These are phyloP conservation scores for Epistrophella euchroma DNA, from an alignment of 2,888 invertebrate species.

Conservation along the genomic window DNA sequence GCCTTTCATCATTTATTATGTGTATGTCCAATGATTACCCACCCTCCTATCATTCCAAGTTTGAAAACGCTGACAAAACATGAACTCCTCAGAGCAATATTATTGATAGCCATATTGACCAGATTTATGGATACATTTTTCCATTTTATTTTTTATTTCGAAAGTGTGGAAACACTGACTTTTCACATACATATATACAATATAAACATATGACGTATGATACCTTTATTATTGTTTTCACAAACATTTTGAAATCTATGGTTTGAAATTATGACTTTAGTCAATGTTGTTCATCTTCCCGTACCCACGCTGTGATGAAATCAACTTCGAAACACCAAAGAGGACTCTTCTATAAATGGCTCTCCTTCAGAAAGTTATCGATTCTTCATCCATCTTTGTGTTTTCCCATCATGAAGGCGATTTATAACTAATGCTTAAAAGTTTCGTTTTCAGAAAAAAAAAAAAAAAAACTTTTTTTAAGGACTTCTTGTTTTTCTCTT, in stretches of 20 bases:
- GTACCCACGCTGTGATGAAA: neutral
- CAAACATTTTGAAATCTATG: constrained; percentile 13
- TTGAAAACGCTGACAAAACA: constrained; percentile 15
- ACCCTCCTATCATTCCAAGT: neutral
- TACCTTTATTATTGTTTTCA: constrained; percentile 17
- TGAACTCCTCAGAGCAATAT: neutral
- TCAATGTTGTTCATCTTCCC: neutral
- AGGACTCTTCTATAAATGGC: constrained; percentile 41
- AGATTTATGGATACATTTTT: neutral
- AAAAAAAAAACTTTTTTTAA: constrained; percentile 36
- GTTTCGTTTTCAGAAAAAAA: constrained; percentile 31
- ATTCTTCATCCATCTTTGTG: constrained; percentile 57
- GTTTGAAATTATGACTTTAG: constrained; percentile 17
- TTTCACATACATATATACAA: neutral
- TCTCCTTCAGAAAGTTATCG: constrained; percentile 59
- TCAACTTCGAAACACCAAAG: constrained; percentile 20
- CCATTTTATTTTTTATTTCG: neutral
- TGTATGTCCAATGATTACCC: neutral
- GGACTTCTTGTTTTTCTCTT: constrained; percentile 28
- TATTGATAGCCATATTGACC: constrained; percentile 17
- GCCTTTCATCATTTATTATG: neutral
- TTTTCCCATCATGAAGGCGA: constrained; percentile 55
- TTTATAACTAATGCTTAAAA: constrained; percentile 71
- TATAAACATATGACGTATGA: neutral
- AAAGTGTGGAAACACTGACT: constrained; percentile 7